Evolutionary conservation across 2,797 vertebrate genomes (phyloP), one percentile per base, ranked within the genome.

Genomic region (Chaetodon trifasciatus): DNA sequence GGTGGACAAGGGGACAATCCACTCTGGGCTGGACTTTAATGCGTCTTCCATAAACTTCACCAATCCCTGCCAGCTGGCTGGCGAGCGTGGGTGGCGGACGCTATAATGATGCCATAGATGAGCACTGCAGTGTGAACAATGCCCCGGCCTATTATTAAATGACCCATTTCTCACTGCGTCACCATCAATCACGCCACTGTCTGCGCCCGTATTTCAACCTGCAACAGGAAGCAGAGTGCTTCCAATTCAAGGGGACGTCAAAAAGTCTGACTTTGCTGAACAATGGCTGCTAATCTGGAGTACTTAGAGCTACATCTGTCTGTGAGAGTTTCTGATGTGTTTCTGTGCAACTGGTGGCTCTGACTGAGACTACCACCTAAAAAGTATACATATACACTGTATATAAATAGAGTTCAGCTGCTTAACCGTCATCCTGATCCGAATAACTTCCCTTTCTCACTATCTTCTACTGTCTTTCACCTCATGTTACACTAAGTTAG

Each of bases 151-250:
- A 85, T 88, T 75, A 86, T 86, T 79, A 85, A 78, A 74, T 76
- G 79, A 90, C 76, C 77, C 82, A 84, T 79, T 89, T 89, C 69
- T 86, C 72, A 65, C 46, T 49, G 85, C 60, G 19, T 39, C 66
- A 19, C 70, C 49, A 53, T 89, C 79, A 55, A 58, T 79, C 86
- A 68, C 40, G 0, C 57, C 52, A n/a, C 46, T 47, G 52, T 62
- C 82, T 78, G 37, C 32, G 15, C 53, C 44, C 17, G 13, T 62
- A 1, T 23, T 63, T 47, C 19, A 58, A 8, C 28, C 52, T 37
- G 65, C 72, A 61, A 68, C 60, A 32, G 56, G 68, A 52, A 32
- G 57, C 28, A 42, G 9, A 19, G 8, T 2, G 35, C 67, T 62
- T 28, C 9, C 13, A 6, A 55, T 44, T 66, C 23, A 9, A 6